Conservation (phyloP, 2,888 invertebrate genomes). For the Chrysolina haemoptera region DNA sequence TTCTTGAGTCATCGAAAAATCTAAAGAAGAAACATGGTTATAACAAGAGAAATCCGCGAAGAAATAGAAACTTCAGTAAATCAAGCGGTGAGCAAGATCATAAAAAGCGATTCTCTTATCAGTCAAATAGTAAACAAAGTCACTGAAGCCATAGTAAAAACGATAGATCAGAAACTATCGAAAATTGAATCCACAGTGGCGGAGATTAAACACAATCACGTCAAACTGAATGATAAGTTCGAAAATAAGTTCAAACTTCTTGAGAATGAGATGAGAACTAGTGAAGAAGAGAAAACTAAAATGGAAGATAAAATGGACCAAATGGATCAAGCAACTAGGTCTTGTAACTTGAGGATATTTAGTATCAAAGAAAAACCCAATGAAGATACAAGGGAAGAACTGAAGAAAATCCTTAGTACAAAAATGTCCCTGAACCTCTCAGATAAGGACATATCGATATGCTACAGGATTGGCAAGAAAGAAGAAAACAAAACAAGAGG, state of each 20-base stretch:
- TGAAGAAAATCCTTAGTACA: neutral
- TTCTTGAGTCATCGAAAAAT: neutral
- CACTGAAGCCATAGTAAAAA: conserved; percentile 17
- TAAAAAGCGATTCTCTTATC: conserved; percentile 27
- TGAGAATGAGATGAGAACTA: neutral
- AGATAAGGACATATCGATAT: neutral
- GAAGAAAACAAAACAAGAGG: neutral
- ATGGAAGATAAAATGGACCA: conserved; percentile 5
- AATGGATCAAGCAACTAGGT: conserved; percentile 13
- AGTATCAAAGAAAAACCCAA: neutral
- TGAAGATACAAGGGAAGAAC: conserved; percentile 12
- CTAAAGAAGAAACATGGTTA: conserved; percentile 11
- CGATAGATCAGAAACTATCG: conserved; percentile 9
- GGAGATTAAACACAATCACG: neutral
- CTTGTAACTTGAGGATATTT: conserved; percentile 11
- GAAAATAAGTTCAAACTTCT: neutral
- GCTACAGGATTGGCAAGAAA: conserved; percentile 10
- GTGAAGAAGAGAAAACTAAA: neutral
- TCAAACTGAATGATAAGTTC: neutral
- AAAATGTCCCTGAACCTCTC: conserved; percentile 5
- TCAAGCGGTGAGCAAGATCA: conserved; percentile 11
- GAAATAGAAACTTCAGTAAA: conserved; percentile 25
- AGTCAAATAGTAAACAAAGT: conserved; percentile 16
- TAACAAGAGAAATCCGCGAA: conserved; percentile 23
- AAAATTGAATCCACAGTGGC: conserved; percentile 17